Evolutionary conservation across 1,140 invertebrate genomes (phyloP).

Genomic region (Panagrolaimus sp.): DNA sequence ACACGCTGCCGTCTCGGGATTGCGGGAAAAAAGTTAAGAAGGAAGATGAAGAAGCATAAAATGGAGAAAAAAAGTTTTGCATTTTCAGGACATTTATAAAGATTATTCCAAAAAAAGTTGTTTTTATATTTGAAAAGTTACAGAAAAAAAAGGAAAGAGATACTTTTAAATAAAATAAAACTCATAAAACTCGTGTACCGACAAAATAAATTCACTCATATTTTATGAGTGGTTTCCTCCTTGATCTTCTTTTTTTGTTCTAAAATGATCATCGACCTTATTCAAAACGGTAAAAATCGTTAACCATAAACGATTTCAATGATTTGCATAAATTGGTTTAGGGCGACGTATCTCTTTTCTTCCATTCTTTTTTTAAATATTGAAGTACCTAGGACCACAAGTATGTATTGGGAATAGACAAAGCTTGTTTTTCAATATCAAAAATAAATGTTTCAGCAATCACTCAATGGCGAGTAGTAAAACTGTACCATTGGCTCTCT

Average conservation of each 20-base stretch:
- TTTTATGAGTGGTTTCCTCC: not conserved
- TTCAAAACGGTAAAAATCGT: not conserved
- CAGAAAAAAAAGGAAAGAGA: too few relatives aligned
- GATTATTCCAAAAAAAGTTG: too few relatives aligned
- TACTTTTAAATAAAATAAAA: too few relatives aligned
- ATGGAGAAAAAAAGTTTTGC: too few relatives aligned
- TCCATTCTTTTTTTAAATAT: not conserved
- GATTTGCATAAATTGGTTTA: conserved; percentile 14
- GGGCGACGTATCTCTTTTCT: not conserved
- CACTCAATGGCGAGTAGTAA: too few relatives aligned
- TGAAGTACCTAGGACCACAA: conserved; percentile 10
- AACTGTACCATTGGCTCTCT: too few relatives aligned
- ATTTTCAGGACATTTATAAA: too few relatives aligned
- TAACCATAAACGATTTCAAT: not conserved
- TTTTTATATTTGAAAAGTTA: too few relatives aligned
- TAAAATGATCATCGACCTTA: not conserved
- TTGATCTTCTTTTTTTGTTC: not conserved
- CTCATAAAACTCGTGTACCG: too few relatives aligned
- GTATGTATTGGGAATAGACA: too few relatives aligned
- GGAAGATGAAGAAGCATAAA: too few relatives aligned
- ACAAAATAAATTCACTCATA: not conserved
- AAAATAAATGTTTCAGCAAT: too few relatives aligned
- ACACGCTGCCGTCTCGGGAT: not conserved
- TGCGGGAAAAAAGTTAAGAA: not conserved
- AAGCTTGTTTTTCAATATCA: not conserved